Percentiles rank a stretch among this genome's conserved stretches.
These are phyloP conservation scores for Sturnira hondurensis DNA, from an alignment of 2,113 vertebrate species.

Conservation along the genomic window DNA sequence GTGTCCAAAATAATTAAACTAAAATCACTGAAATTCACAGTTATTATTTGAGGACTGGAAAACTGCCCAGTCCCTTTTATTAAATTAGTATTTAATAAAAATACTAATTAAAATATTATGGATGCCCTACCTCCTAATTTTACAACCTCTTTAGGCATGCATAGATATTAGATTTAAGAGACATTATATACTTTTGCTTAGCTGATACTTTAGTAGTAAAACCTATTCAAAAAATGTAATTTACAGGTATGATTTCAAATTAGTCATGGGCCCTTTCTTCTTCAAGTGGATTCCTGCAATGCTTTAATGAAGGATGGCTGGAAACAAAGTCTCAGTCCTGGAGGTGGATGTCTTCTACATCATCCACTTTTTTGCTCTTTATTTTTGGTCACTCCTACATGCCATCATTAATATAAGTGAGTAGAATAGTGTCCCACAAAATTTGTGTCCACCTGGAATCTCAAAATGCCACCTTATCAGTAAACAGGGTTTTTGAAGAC, in stretches of 20 bases:
- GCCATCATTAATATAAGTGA: background rate
- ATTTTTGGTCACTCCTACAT: background rate
- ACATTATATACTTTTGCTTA: background rate
- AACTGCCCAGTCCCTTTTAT: background rate
- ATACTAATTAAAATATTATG: background rate
- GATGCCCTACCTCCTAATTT: background rate
- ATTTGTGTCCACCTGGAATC: background rate
- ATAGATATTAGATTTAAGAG: background rate
- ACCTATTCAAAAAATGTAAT: background rate
- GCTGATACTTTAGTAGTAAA: background rate
- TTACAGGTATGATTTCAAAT: background rate
- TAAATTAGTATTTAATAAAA: background rate
- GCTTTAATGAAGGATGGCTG: background rate
- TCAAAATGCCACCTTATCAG: background rate
- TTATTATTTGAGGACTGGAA: background rate
- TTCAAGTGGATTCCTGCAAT: background rate
- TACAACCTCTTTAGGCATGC: background rate
- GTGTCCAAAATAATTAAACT: background rate
- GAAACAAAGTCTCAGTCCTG: background rate
- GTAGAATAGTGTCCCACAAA: background rate
- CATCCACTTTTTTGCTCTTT: background rate
- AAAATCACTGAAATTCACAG: background rate
- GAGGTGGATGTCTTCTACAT: background rate
- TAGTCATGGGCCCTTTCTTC: background rate
- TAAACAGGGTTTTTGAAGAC: background rate